Evolutionary conservation across 1,140 invertebrate species (phyloP), one percentile per base, ranked within the genome.

Genomic region (Drosophila takahashii): DNA sequence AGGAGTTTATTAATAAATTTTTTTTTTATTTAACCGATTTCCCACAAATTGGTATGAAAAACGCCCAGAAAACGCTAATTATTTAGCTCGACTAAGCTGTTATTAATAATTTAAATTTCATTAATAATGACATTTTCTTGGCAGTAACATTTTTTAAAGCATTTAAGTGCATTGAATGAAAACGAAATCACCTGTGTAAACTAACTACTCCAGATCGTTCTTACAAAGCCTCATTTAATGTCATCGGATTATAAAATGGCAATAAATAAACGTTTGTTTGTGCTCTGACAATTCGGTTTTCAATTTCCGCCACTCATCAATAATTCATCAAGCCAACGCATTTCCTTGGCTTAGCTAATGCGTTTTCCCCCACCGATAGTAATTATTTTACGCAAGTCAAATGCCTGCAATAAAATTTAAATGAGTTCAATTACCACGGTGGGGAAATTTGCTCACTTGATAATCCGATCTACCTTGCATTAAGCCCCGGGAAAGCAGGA

Each of bases 341-440:
- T 16, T 34, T 1, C 4, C 9, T 41, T 62, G n/a, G 6, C 16
- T 37, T 9, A 52, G 32, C n/a, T 32, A 64, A 60, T 34, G n/a
- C 29, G 0, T 13, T n/a, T 34, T 6, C 3, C 1, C 11, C 22
- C 22, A 22, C 22, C 36, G 48, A 42, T 34, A 44, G 32, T 67
- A 51, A 39, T 29, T 27, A 42, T 42, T 67, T 51, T 13, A 22
- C 10, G 9, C 9, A 42, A 44, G 29, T n/a, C 10, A 67, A 67
- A 26, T 29, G 36, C 37, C 27, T 51, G 9, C 29, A 65, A 51
- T 44, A 7, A 27, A 51, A 65, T 36, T 70, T 37, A 57, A 70
- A 70, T 48, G 42, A 18, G 7, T 71, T 53, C 51, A 70, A 70
- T 71, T 71, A 70, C 67, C 15, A 27, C 6, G 13, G 47, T 39